These are phyloP conservation scores for Malurus leucopterus DNA, from an alignment of 2,797 vertebrate genomes.

Conservation along the genomic window DNA sequence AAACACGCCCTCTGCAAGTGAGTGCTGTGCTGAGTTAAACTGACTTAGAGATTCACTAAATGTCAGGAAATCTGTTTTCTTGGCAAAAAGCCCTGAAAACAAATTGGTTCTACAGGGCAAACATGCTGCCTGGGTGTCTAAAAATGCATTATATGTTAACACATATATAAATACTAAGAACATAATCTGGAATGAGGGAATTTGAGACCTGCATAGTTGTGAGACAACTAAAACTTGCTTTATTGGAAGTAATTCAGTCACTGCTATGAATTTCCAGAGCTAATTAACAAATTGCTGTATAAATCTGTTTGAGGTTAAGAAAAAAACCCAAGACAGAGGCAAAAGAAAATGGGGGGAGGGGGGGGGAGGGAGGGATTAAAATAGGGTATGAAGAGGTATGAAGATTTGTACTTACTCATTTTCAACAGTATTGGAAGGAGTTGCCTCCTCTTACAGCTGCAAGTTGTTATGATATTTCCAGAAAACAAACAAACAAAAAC, in stretches of 20 bases:
- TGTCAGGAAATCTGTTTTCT: background rate
- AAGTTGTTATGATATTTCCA: background rate
- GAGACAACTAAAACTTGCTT: background rate
- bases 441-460: background rate
- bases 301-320: background rate
- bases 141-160: background rate
- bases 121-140: background rate
- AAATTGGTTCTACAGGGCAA: background rate
- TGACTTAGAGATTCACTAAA: background rate
- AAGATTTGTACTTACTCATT: background rate
- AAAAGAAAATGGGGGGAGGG: background rate
- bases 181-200: background rate
- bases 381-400: background rate
- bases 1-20: background rate
- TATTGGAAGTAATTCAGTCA: background rate
- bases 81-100: background rate
- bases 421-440: background rate
- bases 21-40: background rate
- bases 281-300: background rate
- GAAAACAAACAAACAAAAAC: background rate
- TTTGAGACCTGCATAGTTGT: background rate
- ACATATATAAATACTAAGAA: background rate
- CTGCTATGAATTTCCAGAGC: background rate
- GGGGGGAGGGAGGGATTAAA: rapidly evolving
- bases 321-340: background rate